Evolutionary conservation across 2,888 invertebrate species (phyloP).

Genomic region (Frankliniella intonsa): DNA sequence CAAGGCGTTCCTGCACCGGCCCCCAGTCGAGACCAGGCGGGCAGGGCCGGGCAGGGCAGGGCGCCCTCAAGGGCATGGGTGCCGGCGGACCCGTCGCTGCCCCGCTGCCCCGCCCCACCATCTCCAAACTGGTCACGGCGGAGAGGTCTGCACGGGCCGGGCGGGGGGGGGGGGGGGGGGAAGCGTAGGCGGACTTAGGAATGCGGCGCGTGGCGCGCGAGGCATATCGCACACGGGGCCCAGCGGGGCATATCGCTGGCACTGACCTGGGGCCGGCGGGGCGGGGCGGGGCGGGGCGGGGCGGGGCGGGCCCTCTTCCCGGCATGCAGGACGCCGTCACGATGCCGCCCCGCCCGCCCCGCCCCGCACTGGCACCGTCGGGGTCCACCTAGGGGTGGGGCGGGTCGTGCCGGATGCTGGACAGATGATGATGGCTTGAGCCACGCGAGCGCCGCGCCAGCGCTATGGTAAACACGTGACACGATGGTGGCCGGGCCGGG

Average conservation of each 20-base stretch:
- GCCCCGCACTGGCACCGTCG: no score
- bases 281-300: neutral
- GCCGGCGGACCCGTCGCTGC: no score
- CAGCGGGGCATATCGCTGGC: neutral
- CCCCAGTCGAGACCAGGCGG: no score
- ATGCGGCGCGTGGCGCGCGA: neutral
- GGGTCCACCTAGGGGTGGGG: neutral
- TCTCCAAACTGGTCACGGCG: conserved; percentile 6
- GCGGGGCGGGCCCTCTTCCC: no score
- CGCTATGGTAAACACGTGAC: conserved; percentile 8
- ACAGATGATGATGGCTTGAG: neutral
- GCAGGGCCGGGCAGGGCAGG: no score
- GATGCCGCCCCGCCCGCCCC: no score
- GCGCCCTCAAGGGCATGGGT: no score
- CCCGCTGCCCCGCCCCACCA: neutral
- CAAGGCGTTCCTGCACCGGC: no score
- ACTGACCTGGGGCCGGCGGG: neutral
- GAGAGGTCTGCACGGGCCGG: neutral
- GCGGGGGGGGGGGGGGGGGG: neutral
- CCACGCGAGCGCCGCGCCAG: neutral
- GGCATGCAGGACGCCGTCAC: no score
- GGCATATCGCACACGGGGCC: neutral
- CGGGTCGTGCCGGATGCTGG: conserved; percentile 1
- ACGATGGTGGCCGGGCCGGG: neutral
- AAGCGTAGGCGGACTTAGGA: neutral